Conservation (phyloP, 2,888 invertebrate genomes). For the Athalia rosae region DNA sequence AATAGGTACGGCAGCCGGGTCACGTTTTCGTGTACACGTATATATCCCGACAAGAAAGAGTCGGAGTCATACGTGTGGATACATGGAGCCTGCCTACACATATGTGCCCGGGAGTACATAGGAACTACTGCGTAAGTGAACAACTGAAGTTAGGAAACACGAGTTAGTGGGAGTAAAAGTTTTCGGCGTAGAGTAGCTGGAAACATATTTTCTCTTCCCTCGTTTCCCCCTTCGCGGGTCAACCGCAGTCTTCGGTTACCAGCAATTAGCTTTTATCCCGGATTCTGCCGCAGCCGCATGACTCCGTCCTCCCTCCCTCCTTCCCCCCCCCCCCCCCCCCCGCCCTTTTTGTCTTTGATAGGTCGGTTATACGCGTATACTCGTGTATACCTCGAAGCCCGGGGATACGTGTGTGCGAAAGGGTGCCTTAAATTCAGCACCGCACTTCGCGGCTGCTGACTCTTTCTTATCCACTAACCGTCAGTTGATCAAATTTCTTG, state of each 20-base stretch:
- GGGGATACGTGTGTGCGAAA: no score
- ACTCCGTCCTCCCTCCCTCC: background rate
- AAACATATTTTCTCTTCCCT: conserved; percentile 32
- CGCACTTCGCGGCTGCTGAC: conserved; percentile 23
- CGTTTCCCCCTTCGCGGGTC: background rate
- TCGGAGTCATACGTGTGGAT: background rate
- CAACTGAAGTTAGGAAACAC: conserved; percentile 14
- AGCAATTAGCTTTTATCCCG: conserved; percentile 34
- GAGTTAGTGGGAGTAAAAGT: conserved; percentile 11
- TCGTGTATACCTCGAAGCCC: background rate
- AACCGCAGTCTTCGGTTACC: conserved; percentile 24
- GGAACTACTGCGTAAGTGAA: conserved; percentile 23
- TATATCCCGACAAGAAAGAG: no score
- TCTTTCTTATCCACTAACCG: conserved; percentile 8
- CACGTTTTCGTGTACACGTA: no score
- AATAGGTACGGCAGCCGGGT: no score
- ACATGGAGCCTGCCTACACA: no score
- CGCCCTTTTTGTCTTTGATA: background rate
- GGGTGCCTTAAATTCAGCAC: conserved; percentile 9
- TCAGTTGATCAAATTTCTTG: conserved; percentile 38
- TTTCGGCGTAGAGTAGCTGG: background rate
- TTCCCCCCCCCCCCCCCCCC: background rate
- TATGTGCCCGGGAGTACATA: background rate
- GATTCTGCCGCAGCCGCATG: background rate
- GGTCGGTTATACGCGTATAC: conserved; percentile 9